Evolutionary conservation across 2,113 vertebrate species (phyloP).

Genomic region (Megaleporinus macrocephalus): DNA sequence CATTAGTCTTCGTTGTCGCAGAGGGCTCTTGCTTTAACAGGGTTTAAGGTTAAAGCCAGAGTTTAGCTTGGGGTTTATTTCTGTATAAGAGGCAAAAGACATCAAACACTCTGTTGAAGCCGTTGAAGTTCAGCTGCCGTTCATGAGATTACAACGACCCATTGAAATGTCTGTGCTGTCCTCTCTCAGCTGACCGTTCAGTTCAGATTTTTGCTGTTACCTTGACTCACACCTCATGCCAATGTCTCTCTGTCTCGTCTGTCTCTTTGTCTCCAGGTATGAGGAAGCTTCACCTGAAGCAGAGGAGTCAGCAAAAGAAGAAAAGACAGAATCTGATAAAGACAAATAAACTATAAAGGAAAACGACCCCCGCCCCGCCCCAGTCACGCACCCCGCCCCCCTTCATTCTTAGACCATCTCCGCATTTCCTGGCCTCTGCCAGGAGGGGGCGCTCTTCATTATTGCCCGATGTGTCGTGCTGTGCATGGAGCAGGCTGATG

Average conservation of each 20-base stretch:
- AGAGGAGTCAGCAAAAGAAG: conserved; percentile 61
- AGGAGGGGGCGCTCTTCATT: conserved; percentile 22
- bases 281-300: conserved; percentile 72
- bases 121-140: no score
- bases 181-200: background rate
- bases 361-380: background rate
- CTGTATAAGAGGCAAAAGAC: no score
- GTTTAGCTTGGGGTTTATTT: no score
- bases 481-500: conserved; percentile 46
- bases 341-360: conserved; percentile 70
- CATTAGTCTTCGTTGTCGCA: no score
- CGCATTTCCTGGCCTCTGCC: conserved; percentile 54
- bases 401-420: conserved; percentile 46
- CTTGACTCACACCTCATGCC: background rate
- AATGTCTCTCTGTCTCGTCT: background rate
- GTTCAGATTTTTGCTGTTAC: background rate
- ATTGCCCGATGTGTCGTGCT: conserved; percentile 54
- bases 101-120: no score
- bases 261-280: conserved; percentile 63
- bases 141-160: no score
- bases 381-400: background rate
- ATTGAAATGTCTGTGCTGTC: background rate
- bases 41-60: no score
- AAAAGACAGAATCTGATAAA: conserved; percentile 68
- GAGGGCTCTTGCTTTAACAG: no score